phyloP scores from a whole-genome alignment of 1,140 invertebrate species.

The Hypothenemus hampei region DNA sequence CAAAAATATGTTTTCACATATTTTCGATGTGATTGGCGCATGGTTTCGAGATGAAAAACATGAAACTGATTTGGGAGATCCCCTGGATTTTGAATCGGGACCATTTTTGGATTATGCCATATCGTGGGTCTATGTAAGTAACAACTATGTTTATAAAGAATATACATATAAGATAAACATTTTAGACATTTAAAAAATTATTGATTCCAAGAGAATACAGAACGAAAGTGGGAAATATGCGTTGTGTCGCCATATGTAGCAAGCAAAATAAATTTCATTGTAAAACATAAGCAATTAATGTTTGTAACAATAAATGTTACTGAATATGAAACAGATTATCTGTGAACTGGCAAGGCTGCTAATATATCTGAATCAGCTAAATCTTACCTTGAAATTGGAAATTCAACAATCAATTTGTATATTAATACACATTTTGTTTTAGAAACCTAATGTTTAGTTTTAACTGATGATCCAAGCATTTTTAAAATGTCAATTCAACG shows the following conservation, averaged over 20 bases:
- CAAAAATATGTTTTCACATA: constrained; percentile 20
- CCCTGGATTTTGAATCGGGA: constrained; percentile 35
- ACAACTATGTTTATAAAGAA: not conserved
- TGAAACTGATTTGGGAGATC: constrained; percentile 27
- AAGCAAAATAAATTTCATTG: constrained; percentile 13
- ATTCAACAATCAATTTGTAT: too few relatives aligned
- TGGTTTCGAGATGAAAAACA: constrained; percentile 31
- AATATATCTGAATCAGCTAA: too few relatives aligned
- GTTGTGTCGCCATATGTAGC: constrained; percentile 17
- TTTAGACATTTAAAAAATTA: constrained; percentile 31
- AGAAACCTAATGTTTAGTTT: too few relatives aligned
- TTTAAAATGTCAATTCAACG: constrained; percentile 72
- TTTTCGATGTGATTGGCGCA: constrained; percentile 31
- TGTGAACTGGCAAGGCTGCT: too few relatives aligned
- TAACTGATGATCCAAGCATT: too few relatives aligned
- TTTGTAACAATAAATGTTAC: not conserved
- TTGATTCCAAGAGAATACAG: constrained; percentile 28
- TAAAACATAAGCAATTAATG: constrained; percentile 24
- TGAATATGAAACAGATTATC: not conserved
- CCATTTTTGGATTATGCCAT: constrained; percentile 35
- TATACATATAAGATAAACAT: too few relatives aligned
- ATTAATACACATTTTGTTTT: too few relatives aligned
- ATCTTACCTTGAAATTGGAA: too few relatives aligned
- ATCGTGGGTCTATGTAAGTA: constrained; percentile 34
- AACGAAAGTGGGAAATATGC: constrained; percentile 17